Conservation (phyloP, 92 coral and sea anemone genomes). For the Heteractis magnifica region DNA sequence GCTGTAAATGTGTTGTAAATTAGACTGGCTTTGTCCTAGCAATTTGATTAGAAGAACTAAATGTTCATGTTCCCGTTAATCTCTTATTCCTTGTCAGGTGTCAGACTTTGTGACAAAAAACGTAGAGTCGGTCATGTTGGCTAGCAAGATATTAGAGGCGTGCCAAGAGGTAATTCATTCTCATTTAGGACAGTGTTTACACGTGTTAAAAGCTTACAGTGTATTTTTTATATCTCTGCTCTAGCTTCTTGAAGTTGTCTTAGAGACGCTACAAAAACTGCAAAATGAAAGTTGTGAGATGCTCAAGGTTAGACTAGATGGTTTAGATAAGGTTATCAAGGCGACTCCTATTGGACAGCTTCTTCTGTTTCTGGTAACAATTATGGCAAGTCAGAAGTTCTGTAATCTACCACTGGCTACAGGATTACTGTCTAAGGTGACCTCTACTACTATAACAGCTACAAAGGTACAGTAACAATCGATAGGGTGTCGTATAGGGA, state of each 20-base stretch:
- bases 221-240: neutral
- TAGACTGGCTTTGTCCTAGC: too few relatives aligned
- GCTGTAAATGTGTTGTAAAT: too few relatives aligned
- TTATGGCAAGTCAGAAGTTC: constrained; percentile 69
- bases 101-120: constrained; percentile 28
- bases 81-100: constrained; percentile 25
- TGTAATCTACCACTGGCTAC: constrained; percentile 69
- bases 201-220: neutral
- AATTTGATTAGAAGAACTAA: neutral
- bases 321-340: constrained; percentile 69
- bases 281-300: constrained; percentile 40
- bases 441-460: constrained; percentile 63
- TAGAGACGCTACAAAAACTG: constrained; percentile 66
- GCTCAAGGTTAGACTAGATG: constrained; percentile 46
- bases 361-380: constrained; percentile 73
- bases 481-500: too few relatives aligned
- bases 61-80: neutral
- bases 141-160: constrained; percentile 62
- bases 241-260: constrained; percentile 69
- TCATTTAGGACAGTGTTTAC: too few relatives aligned
- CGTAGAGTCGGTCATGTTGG: constrained; percentile 54
- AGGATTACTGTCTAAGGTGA: constrained; percentile 57
- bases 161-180: constrained; percentile 58
- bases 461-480: constrained; percentile 55
- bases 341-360: constrained; percentile 75